Evolutionary conservation across 2,888 invertebrate species (phyloP), one percentile per base, ranked within the genome.

Genomic region (Azorinus chamasolen): DNA sequence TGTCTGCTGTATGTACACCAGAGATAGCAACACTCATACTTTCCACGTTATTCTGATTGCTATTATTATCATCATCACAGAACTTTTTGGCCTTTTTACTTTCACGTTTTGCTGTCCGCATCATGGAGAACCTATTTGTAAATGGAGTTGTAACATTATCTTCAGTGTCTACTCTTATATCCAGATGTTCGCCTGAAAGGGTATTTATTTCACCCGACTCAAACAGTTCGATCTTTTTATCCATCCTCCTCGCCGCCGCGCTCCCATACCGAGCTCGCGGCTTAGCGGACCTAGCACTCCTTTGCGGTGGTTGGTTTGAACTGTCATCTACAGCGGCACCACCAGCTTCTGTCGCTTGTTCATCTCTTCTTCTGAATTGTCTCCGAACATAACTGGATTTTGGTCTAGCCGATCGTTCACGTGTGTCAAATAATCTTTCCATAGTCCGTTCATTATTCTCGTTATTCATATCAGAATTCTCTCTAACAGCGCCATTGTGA

Each of bases 361-460:
- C 57, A 20, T 66, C 68, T 43, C 58, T 64, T 18, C 53, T 43
- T 51, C 41, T 75, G 43, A 58, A 63, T 16, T 63, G 70, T 43
- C 86, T 64, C 16, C 86, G 68, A 10, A 86, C 86, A 74, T 86
- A 84, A 68, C 86, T 84, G n/a, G 86, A 86, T 53, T 84, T 86
- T 22, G 86, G 84, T 54, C 84, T 71, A 24, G 72, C 22, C 64
- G 50, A 72, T 54, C 69, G 22, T 55, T 78, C 78, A 25, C 78
- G 63, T 14, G 78, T 78, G 59, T 78, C 72, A 48, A 75, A 55
- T 32, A 55, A 48, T 20, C 16, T 45, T 5, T 37, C 76, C 20
- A 72, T 73, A 12, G 51, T 65, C 16, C 53, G 62, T 46, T 71
- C 63, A 10, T 73, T 66, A 14, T 69, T 58, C 12, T 77, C 73